Conservation (phyloP, 1,140 invertebrate genomes). For the Caenorhabditis tropicalis region DNA sequence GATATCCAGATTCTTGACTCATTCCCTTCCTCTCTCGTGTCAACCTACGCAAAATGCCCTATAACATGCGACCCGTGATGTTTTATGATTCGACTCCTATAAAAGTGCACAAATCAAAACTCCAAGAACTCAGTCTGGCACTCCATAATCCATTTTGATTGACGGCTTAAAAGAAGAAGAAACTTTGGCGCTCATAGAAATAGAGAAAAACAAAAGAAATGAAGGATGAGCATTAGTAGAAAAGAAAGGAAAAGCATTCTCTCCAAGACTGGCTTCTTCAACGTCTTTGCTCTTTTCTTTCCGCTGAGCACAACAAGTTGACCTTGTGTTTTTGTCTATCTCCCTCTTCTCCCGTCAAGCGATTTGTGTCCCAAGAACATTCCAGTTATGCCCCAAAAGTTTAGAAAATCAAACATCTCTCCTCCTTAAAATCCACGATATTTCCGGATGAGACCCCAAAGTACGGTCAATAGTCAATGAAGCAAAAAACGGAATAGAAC, state of each 20-base stretch:
- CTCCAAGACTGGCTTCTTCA: conserved; percentile 13
- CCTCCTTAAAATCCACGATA: background rate
- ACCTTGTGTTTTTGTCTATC: conserved; percentile 31
- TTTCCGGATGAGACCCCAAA: background rate
- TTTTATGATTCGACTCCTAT: background rate
- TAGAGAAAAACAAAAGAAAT: background rate
- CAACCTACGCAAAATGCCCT: background rate
- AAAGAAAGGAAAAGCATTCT: background rate
- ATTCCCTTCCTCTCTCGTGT: too few relatives aligned
- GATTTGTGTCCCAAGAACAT: conserved; percentile 3
- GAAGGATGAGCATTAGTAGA: background rate
- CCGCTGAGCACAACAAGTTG: conserved; percentile 10
- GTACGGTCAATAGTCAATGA: background rate
- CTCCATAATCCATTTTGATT: background rate
- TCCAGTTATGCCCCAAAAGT: background rate
- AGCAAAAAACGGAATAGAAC: background rate
- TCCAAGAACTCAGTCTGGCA: background rate
- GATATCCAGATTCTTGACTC: background rate
- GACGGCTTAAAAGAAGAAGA: background rate
- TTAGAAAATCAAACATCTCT: background rate
- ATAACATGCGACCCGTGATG: background rate
- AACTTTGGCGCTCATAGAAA: background rate
- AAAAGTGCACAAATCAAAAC: background rate
- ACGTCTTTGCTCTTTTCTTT: conserved; percentile 21
- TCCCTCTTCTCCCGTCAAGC: background rate